phyloP scores from a whole-genome alignment of 2,113 vertebrate species.

The Vulpes lagopus region DNA sequence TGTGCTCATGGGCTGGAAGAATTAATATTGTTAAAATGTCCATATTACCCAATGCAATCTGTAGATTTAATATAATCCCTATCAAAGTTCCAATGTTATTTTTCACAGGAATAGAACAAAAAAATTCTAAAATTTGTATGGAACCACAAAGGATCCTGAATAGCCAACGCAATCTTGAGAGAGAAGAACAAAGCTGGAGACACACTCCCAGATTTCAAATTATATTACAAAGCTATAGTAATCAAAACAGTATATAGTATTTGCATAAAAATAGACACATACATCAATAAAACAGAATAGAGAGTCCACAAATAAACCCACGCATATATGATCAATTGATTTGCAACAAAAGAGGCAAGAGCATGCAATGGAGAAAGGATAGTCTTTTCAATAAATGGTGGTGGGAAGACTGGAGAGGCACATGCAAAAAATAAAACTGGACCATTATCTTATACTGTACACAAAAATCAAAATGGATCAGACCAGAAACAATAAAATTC shows the following conservation, averaged over 20 bases:
- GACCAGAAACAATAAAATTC: not conserved
- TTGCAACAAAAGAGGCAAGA: not conserved
- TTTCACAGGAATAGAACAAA: not conserved
- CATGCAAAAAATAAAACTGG: not conserved
- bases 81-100: not conserved
- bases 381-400: not conserved
- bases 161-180: not conserved
- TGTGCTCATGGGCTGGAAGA: not conserved
- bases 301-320: not conserved
- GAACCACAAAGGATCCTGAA: not conserved
- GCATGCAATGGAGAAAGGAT: not conserved
- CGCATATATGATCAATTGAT: not conserved
- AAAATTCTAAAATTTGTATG: not conserved
- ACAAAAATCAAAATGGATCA: not conserved
- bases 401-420: not conserved
- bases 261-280: not conserved
- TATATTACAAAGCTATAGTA: not conserved
- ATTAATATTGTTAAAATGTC: not conserved
- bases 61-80: not conserved
- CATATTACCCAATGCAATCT: not conserved
- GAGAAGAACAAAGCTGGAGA: not conserved
- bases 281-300: not conserved
- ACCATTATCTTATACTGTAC: not conserved
- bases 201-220: not conserved
- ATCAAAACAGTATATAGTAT: not conserved